A percentile compares a stretch with the other conserved stretches of the same genome.
Evolutionary conservation across 2,113 vertebrate genomes (phyloP).

Genomic region (Lagopus leucura): DNA sequence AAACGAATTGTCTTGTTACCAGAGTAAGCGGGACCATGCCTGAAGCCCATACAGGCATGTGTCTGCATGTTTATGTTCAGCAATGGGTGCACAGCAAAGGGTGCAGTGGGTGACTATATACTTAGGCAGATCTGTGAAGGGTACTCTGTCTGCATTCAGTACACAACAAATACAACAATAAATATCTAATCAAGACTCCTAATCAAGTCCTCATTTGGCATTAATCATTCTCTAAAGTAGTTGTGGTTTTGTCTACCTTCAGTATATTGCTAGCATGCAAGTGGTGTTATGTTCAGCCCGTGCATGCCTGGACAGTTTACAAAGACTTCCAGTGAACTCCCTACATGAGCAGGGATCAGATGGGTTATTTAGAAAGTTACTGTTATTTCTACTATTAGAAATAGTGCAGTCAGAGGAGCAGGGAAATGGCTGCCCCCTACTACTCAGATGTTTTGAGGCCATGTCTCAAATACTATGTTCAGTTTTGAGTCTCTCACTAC

Average conservation of each 20-base stretch:
- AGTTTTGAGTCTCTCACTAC: too few species aligned
- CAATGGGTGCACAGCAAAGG: neutral
- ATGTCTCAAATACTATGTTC: too few species aligned
- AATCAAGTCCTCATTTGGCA: neutral
- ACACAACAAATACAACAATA: neutral
- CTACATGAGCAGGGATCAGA: neutral
- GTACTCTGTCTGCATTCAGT: neutral
- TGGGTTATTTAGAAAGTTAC: neutral
- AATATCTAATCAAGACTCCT: neutral
- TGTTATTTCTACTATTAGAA: too few species aligned
- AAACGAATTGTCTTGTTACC: neutral
- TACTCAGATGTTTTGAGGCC: too few species aligned
- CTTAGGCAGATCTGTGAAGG: rapidly evolving
- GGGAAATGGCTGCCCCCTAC: too few species aligned
- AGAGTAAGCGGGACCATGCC: neutral
- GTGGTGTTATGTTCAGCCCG: neutral
- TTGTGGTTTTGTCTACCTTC: neutral
- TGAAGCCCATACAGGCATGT: neutral
- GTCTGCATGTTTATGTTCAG: neutral
- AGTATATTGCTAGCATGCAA: neutral
- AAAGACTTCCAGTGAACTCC: neutral
- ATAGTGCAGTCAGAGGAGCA: too few species aligned
- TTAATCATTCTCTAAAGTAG: neutral
- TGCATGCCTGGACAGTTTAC: neutral
- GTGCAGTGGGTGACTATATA: too few species aligned